Base-by-base conservation (phyloP, 2,888 invertebrate genomes). In the Brachycybe producta region DNA sequence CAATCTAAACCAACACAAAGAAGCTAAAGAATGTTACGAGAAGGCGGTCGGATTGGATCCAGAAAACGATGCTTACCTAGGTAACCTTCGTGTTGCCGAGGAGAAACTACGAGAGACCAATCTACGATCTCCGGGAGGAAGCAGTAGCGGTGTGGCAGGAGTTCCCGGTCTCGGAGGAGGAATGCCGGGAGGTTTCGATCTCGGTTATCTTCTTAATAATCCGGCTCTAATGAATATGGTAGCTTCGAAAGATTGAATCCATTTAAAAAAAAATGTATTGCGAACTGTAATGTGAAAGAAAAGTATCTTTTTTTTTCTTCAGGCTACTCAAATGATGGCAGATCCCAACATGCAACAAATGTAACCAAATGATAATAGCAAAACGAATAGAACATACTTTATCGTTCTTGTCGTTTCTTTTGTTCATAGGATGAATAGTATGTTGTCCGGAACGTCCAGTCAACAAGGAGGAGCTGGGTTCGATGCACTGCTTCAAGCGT, bases 21-120 rank as follows among this genome's bases (percentile, higher is more conserved):
- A 90, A 63, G 94, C 97, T 0, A 78, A 80, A 54, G 76, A 80
- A 48, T 84, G 88, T 13, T 97, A 90, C 68, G 76, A 79, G 55
- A 84, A 82, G 60, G 97, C 97, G 2, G 70, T 87, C 32, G 80
- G 85, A 63, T 71, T 94, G 56, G 97, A 98, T 62, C 94, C 97
- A 1, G 80, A 80, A 38, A 97, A 95, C 68, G 82, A 84, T 55
- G 85, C 84, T 59, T 92, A 91, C 66, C 77, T 78, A 56, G 84
- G 82, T 64, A 94, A 94, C 71, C 69, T 94, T 57, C 78, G 79
- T 59, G 74, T 90, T 36, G 82, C 88, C 0, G 83, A 88, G 62
- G 83, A 87, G 61, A 73, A 73, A 58, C 55, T 71, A 23, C 62
- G 61, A 43, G 69, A 63, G 55, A 60, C 59, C 57, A 60, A 55